Evolutionary conservation across 2,888 invertebrate genomes (phyloP).

Genomic region (Drosophila macrospina): DNA sequence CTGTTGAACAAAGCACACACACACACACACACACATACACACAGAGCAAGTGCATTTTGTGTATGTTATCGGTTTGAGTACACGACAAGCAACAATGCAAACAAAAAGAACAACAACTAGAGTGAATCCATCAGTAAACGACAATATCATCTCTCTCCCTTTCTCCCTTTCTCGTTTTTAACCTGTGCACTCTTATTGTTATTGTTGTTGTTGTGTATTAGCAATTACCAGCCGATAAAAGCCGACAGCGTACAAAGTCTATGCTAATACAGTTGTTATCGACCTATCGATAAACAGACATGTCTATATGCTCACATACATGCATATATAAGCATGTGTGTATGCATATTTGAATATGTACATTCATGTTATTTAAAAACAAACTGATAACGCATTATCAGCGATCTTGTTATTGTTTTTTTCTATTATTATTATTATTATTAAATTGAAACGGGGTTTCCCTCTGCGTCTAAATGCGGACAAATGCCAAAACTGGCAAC

Average conservation of each 20-base stretch:
- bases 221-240: slow-evolving; percentile 36
- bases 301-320: neutral
- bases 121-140: slow-evolving; percentile 68
- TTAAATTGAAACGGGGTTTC: slow-evolving; percentile 16
- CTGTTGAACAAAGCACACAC: slow-evolving; percentile 66
- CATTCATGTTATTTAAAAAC: slow-evolving; percentile 22
- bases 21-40: slow-evolving; percentile 6
- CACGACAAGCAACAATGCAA: slow-evolving; percentile 56
- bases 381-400: slow-evolving; percentile 20
- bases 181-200: slow-evolving; percentile 51
- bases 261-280: slow-evolving; percentile 17
- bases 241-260: neutral
- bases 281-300: slow-evolving; percentile 3
- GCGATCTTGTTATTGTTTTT: slow-evolving; percentile 11
- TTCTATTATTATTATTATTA: slow-evolving; percentile 4
- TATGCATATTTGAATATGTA: neutral
- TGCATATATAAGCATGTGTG: neutral
- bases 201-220: slow-evolving; percentile 14
- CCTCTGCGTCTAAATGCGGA: slow-evolving; percentile 5
- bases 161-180: slow-evolving; percentile 28
- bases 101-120: slow-evolving; percentile 68
- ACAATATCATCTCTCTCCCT: slow-evolving; percentile 45
- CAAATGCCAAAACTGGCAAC: slow-evolving; percentile 13
- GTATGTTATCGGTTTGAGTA: slow-evolving; percentile 55
- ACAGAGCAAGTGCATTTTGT: slow-evolving; percentile 48